A percentile compares a stretch with the other conserved stretches of the same genome.
Evolutionary conservation across 2,113 vertebrate genomes (phyloP).

Genomic region (Aramus guarauna): DNA sequence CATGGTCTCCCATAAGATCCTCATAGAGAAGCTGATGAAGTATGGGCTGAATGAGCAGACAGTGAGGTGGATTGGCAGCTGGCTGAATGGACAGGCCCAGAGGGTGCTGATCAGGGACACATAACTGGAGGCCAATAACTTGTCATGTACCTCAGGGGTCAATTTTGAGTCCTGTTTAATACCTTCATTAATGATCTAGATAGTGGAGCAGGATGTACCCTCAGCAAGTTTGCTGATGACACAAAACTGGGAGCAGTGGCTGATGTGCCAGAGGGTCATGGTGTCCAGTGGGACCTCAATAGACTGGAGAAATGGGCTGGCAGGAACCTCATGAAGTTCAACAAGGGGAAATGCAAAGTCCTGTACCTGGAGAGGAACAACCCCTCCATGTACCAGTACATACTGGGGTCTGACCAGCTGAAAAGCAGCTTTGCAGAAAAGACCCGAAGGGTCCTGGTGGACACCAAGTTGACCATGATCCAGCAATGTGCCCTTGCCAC

Average conservation of each 20-base stretch:
- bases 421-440: neutral
- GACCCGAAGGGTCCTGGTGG: no score
- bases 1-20: neutral
- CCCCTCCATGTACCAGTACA: neutral
- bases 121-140: fast-evolving
- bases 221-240: neutral
- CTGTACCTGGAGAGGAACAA: neutral
- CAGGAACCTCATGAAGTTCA: neutral
- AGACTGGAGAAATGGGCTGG: neutral
- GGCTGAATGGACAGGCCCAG: neutral
- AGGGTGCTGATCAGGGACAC: fast-evolving
- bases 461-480: neutral
- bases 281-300: neutral
- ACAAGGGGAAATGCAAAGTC: neutral
- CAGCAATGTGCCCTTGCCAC: neutral
- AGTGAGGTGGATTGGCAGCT: neutral
- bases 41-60: no score
- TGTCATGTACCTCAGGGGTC: fast-evolving
- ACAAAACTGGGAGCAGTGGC: neutral
- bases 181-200: neutral
- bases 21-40: neutral
- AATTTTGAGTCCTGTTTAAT: neutral
- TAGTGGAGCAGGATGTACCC: neutral
- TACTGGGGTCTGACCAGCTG: neutral
- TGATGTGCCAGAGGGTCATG: neutral